Percentiles rank a stretch among this genome's conserved stretches.
These are phyloP conservation scores for Pseudochromis fuscus DNA, from an alignment of 2,797 vertebrate species.

Conservation along the genomic window DNA sequence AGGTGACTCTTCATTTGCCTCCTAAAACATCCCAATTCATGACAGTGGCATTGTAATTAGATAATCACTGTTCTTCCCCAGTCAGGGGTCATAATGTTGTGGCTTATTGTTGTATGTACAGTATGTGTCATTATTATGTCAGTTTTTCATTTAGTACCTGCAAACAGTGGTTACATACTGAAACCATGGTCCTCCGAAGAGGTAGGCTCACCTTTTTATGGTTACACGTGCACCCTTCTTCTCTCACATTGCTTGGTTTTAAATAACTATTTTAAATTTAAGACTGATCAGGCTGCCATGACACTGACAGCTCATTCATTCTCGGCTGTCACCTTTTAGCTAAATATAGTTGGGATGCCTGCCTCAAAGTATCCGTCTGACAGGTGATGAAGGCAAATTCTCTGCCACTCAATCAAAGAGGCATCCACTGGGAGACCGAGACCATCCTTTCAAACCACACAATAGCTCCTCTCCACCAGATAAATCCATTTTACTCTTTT, in stretches of 20 bases:
- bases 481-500: slow-evolving; percentile 17
- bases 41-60: too few species aligned
- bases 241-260: slow-evolving; percentile 6
- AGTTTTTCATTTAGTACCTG: too few species aligned
- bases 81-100: too few species aligned
- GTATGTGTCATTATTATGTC: too few species aligned
- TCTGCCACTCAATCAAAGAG: slow-evolving; percentile 52
- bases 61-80: too few species aligned
- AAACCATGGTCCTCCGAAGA: too few species aligned
- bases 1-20: too few species aligned
- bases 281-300: slow-evolving; percentile 41
- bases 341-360: slow-evolving; percentile 64
- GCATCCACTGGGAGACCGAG: not conserved
- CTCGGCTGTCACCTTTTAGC: slow-evolving; percentile 57
- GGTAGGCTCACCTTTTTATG: not conserved
- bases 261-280: slow-evolving; percentile 65
- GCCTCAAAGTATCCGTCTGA: slow-evolving; percentile 42
- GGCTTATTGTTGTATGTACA: too few species aligned
- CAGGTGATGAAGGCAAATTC: slow-evolving; percentile 63
- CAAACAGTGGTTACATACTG: too few species aligned
- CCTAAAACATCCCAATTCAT: too few species aligned
- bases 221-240: not conserved
- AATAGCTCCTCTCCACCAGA: slow-evolving; percentile 1
- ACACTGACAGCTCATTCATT: slow-evolving; percentile 59
- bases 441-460: slow-evolving; percentile 8